phyloP scores from a whole-genome alignment of 2,113 vertebrate genomes.

The Rallus limicola region DNA sequence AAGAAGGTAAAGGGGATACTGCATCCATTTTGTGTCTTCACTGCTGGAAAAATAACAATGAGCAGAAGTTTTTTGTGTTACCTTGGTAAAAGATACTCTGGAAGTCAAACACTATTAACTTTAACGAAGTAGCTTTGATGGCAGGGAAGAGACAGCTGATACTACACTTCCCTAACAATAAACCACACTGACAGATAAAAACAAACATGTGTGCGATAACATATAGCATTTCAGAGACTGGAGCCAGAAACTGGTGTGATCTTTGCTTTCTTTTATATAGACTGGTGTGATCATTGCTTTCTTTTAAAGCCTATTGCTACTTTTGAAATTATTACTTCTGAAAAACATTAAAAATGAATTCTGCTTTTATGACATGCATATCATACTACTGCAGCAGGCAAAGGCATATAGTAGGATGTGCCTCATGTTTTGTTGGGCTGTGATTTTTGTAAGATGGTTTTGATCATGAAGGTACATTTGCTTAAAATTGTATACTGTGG shows the following conservation, averaged over 20 bases:
- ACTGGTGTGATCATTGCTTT: conserved; percentile 24
- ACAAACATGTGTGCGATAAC: conserved; percentile 75
- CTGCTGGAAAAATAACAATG: conserved; percentile 55
- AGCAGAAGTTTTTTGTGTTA: conserved; percentile 54
- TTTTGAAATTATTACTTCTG: conserved; percentile 37
- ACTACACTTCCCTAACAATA: conserved; percentile 80
- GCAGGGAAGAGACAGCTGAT: conserved; percentile 75
- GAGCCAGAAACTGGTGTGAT: conserved; percentile 55
- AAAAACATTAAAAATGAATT: conserved; percentile 5
- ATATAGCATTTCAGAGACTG: conserved; percentile 66
- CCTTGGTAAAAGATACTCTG: conserved; percentile 63
- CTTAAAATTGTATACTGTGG: background rate
- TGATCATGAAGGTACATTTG: background rate
- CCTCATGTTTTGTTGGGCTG: background rate
- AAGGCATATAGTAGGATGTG: background rate
- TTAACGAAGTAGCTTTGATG: conserved; percentile 77
- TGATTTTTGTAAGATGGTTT: background rate
- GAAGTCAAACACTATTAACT: conserved; percentile 80
- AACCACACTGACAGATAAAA: conserved; percentile 82
- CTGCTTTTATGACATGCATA: background rate
- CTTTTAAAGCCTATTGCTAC: conserved; percentile 10
- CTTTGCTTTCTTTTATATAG: background rate
- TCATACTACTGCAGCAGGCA: background rate
- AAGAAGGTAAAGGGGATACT: background rate
- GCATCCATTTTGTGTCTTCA: conserved; percentile 59